Base-by-base conservation (phyloP, 2,797 vertebrate genomes). In the Coracias cyanogaster region DNA sequence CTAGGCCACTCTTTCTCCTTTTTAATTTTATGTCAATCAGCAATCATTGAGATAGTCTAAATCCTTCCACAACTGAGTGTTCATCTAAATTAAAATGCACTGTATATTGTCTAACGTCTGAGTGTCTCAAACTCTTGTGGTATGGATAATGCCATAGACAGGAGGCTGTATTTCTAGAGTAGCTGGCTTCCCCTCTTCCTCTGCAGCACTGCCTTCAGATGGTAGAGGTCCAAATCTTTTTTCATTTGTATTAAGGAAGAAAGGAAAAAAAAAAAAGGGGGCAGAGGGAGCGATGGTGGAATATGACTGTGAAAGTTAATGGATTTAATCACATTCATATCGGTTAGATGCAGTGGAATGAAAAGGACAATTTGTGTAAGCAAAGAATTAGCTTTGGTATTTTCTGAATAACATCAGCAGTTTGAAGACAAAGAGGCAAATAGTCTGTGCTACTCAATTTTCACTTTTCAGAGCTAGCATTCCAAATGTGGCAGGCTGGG, bases 11-110 rank as follows among this genome's bases (percentile, higher is more conserved):
- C 62, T 81, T 86, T 51, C 58, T 88, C 77, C 25, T 60, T 91
- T 94, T 91, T 94, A 88, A 67, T 95, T 93, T 96, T 77, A 73
- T 84, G 91, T 90, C 93, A 95, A 24, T 93, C 85, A 93, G 85
- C 33, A 26, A 70, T 91, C 21, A 11, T 16, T 61, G 69, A 78
- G 65, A 58, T 74, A 58, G 64, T 46, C 51, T 76, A 65, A 95
- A 88, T 60, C 70, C 45, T 91, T 92, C 91, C 60, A 43, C 62
- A 95, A 70, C 3, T 48, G 29, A 54, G 20, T 31, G 45, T 45
- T 87, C 45, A 33, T 60, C 67, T 58, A 25, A 93, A 93, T 91
- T 85, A 87, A 85, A 86, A 92, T 91, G 84, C 74, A 12, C 21
- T 5, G 14, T 64, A 51, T 28, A 4, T 76, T 89, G 60, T 55